Base-by-base conservation (phyloP, 2,888 invertebrate species). In the Volucella inanis region DNA sequence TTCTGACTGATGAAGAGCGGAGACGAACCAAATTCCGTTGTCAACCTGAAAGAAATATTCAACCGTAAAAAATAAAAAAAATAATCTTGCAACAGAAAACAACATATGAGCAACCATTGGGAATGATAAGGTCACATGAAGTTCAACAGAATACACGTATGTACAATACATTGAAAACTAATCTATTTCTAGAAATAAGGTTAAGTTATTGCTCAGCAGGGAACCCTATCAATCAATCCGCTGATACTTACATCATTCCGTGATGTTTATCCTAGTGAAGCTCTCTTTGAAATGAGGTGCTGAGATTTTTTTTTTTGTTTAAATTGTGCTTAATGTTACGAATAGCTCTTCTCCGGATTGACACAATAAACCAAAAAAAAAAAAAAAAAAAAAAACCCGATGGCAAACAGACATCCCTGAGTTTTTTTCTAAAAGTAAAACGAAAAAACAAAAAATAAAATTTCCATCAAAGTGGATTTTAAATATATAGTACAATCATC, bases 211-310 rank as follows among this genome's bases (percentile, higher is more conserved):
- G 12, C 41, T 65, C n/a, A 52, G 39, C 39, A 52, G 1, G 9
- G n/a, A 22, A 47, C 22, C 22, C 43, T 6, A 45, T 39, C 47
- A 55, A 65, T 70, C 59, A 18, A 41, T 75, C 55, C 62, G 55
- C 55, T 55, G 41, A 65, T 75, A 18, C 50, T 75, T 75, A 65
- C 75, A 67, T 67, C 65, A 75, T 67, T 57, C 50, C 18, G 39
- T 41, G 39, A 15, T 59, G 59, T 50, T 39, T 57, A 55, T 31
- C 45, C 55, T 55, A 0, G 31, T 14, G 31, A 14, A n/a, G 11
- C 14, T 10, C n/a, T 14, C 72, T 52, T 52, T 43, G 62, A 52
- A 43, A 72, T 39, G 62, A 62, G 64, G 74, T 64, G 47, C 64
- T 47, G 47, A 47, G 54, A 64, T 74, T 47, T 55, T 54, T 62